A percentile compares a stretch with the other conserved stretches of the same genome.
Conservation (phyloP, 2,113 vertebrate genomes). For the Pluvialis apricaria region DNA sequence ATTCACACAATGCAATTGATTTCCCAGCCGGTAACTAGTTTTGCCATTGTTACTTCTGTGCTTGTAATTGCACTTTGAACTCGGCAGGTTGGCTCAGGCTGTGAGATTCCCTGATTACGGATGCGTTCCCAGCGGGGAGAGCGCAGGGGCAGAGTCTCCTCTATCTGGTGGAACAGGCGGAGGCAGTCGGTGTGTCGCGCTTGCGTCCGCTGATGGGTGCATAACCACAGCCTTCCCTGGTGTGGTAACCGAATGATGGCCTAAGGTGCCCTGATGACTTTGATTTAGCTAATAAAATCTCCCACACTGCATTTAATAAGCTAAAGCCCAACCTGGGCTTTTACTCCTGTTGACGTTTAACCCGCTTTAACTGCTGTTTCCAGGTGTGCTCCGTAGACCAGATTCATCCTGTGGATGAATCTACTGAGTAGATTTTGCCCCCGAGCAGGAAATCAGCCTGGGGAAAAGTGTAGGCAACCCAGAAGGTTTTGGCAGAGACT, state of each 20-base stretch:
- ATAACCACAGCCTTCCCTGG: background rate
- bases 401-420: background rate
- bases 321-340: background rate
- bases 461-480: background rate
- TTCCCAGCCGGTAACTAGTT: background rate
- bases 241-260: slow-evolving; percentile 4
- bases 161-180: background rate
- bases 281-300: background rate
- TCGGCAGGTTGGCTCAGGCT: background rate
- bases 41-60: background rate
- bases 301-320: background rate
- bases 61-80: background rate
- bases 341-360: background rate
- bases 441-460: background rate
- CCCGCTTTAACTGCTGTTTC: background rate
- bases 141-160: background rate
- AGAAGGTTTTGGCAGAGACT: background rate
- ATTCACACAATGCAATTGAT: background rate
- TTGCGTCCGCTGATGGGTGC: background rate
- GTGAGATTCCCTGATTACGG: background rate
- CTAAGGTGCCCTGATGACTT: background rate
- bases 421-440: background rate
- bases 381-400: background rate
- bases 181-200: background rate
- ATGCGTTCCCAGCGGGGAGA: background rate